These are phyloP conservation scores for Andrena praecox DNA, from an alignment of 2,888 invertebrate species.

Conservation along the genomic window DNA sequence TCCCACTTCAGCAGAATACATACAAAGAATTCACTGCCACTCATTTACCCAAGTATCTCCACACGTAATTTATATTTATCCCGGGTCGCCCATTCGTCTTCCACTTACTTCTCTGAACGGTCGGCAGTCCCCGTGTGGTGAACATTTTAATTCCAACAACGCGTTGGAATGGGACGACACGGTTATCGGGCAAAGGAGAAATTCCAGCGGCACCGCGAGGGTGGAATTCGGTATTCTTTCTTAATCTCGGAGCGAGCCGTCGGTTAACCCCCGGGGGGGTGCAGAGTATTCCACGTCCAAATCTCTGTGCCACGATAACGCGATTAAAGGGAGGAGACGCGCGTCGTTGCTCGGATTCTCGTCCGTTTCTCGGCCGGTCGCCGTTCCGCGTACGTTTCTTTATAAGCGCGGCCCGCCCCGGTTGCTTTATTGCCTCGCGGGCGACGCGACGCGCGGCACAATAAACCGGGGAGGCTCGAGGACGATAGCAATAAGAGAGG, in stretches of 20 bases:
- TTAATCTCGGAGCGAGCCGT: constrained; percentile 22
- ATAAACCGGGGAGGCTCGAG: constrained; percentile 39
- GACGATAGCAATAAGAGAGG: constrained; percentile 53
- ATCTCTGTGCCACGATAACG: constrained; percentile 19
- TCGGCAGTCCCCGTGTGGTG: neutral
- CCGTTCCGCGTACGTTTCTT: constrained; percentile 26
- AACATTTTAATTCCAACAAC: constrained; percentile 1
- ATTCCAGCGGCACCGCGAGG: neutral
- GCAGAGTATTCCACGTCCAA: neutral
- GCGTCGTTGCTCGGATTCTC: constrained; percentile 26
- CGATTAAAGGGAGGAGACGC: constrained; percentile 33
- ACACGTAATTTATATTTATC: too few species aligned
- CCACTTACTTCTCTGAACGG: neutral
- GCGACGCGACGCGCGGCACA: constrained; percentile 17
- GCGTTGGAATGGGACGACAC: neutral
- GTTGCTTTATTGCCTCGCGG: constrained; percentile 39
- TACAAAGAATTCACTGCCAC: too few species aligned
- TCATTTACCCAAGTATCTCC: too few species aligned
- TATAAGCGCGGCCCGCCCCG: constrained; percentile 15
- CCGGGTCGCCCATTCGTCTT: too few species aligned
- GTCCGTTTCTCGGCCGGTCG: neutral
- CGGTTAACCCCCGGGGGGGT: constrained; percentile 1
- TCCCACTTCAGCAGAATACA: too few species aligned
- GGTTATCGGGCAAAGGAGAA: neutral
- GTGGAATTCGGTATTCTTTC: constrained; percentile 31